phyloP scores from a whole-genome alignment of 1,140 invertebrate species.

The Philotrypesis tridentata region DNA sequence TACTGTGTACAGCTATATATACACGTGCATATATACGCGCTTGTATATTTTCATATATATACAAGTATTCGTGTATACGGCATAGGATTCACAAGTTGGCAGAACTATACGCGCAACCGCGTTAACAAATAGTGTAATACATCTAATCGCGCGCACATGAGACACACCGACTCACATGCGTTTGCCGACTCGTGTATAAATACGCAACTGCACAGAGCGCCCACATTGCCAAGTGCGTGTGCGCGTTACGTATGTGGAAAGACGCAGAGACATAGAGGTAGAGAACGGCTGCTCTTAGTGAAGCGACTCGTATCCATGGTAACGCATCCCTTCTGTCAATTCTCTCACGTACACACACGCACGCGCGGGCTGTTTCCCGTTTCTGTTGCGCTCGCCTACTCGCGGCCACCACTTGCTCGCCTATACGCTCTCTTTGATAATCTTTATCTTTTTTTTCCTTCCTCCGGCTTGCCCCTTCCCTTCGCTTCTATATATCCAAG shows the following conservation, averaged over 20 bases:
- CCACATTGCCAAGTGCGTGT: neutral
- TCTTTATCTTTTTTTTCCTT: conserved; percentile 53
- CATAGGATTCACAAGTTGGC: too few relatives aligned
- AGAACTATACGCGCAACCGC: neutral
- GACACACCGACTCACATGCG: neutral
- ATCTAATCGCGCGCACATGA: neutral
- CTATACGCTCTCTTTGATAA: conserved; percentile 45
- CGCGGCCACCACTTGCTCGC: neutral
- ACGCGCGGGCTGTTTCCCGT: conserved; percentile 27
- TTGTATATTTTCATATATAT: neutral
- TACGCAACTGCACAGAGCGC: neutral
- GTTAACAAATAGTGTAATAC: neutral
- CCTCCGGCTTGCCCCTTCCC: conserved; percentile 26
- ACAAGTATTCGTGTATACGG: neutral
- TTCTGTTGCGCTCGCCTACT: neutral
- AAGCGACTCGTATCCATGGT: conserved; percentile 67
- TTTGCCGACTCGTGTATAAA: neutral
- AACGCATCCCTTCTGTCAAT: conserved; percentile 63
- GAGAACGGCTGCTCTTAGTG: neutral
- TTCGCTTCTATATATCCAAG: conserved; percentile 38
- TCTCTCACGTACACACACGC: conserved; percentile 34
- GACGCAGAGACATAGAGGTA: conserved; percentile 34
- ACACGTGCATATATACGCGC: neutral
- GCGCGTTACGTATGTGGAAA: neutral
- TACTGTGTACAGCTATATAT: too few relatives aligned